These are phyloP conservation scores for Dendrocopos noguchii DNA, from an alignment of 2,113 vertebrate species.

Conservation along the genomic window DNA sequence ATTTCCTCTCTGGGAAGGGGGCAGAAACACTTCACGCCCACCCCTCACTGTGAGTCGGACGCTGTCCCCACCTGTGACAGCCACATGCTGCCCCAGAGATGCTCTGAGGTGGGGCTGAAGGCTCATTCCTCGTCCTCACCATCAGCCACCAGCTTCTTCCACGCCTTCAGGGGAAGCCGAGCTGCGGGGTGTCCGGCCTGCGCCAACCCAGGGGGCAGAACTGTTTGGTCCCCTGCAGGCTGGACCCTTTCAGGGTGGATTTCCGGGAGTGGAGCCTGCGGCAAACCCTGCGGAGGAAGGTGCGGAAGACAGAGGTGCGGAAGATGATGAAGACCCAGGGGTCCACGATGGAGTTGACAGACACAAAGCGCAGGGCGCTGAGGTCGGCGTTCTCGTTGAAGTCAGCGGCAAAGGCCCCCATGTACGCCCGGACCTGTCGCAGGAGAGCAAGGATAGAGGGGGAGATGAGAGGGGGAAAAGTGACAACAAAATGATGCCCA, in stretches of 20 bases:
- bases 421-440: conserved; percentile 75
- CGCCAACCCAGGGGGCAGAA: conserved; percentile 10
- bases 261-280: neutral
- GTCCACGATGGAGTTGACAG: conserved; percentile 82
- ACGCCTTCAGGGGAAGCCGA: neutral
- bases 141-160: neutral
- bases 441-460: neutral
- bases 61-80: neutral
- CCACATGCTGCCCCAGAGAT: neutral
- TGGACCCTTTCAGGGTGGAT: neutral
- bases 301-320: conserved; percentile 79
- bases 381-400: conserved; percentile 70
- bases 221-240: fast-evolving
- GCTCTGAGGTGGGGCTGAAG: neutral
- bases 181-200: neutral
- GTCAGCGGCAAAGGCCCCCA: conserved; percentile 59
- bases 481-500: neutral
- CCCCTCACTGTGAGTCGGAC: neutral
- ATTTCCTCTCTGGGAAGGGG: neutral
- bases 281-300: conserved; percentile 69
- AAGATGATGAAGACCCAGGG: conserved; percentile 87
- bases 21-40: neutral
- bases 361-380: conserved; percentile 77
- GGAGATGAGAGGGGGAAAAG: neutral
- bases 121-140: conserved; percentile 37